Evolutionary conservation across 2,113 vertebrate genomes (phyloP).

Genomic region (Aspiorhynchus laticeps): DNA sequence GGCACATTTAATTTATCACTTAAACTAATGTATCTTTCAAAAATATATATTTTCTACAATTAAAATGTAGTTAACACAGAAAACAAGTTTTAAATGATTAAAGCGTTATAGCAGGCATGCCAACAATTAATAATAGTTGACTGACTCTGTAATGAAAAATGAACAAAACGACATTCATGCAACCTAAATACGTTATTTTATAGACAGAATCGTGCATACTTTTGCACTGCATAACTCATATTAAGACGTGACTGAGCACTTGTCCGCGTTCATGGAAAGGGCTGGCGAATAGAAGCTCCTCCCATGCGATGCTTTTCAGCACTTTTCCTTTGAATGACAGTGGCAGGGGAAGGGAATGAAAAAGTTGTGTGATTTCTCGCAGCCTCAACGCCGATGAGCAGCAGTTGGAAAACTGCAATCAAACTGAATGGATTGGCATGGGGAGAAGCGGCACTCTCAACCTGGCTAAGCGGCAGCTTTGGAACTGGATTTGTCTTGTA

Average conservation of each 20-base stretch:
- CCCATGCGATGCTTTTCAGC: slow-evolving; percentile 67
- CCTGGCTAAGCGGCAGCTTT: slow-evolving; percentile 82
- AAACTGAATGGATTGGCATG: slow-evolving; percentile 85
- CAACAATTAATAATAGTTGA: background rate
- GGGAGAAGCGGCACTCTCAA: slow-evolving; percentile 81
- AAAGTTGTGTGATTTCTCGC: slow-evolving; percentile 74
- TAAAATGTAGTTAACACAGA: background rate
- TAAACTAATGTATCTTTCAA: no score
- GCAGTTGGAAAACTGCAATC: slow-evolving; percentile 76
- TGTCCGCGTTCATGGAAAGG: slow-evolving; percentile 60
- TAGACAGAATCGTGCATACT: background rate
- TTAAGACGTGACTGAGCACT: slow-evolving; percentile 54
- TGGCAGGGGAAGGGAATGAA: slow-evolving; percentile 68
- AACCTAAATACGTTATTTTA: background rate
- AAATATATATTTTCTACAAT: background rate
- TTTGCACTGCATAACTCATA: background rate
- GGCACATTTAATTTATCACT: background rate
- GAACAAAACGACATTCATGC: background rate
- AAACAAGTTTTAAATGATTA: background rate
- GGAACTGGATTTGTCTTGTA: slow-evolving; percentile 74
- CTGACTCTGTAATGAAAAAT: background rate
- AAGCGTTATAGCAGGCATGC: background rate
- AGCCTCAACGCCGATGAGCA: slow-evolving; percentile 75
- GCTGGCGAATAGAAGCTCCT: slow-evolving; percentile 66
- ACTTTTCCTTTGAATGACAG: slow-evolving; percentile 76